phyloP scores from a whole-genome alignment of 2,113 vertebrate genomes.

The Chunga burmeisteri region DNA sequence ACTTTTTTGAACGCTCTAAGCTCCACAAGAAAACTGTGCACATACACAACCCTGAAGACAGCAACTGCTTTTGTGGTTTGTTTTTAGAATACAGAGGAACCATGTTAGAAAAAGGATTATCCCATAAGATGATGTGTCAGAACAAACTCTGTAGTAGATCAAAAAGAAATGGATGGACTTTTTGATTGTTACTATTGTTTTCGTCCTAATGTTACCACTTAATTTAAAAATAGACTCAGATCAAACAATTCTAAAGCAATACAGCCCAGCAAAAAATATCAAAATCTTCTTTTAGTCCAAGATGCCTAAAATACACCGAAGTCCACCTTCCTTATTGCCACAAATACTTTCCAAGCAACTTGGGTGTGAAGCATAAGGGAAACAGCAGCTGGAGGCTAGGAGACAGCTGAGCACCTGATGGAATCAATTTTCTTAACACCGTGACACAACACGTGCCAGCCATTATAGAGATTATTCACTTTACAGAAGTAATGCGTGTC shows the following conservation, averaged over 20 bases:
- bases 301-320: constrained; percentile 29
- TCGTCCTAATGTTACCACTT: not conserved
- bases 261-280: constrained; percentile 7
- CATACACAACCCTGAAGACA: not conserved
- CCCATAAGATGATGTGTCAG: not conserved
- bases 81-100: not conserved
- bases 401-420: constrained; percentile 42
- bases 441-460: not conserved
- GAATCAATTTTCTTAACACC: not conserved
- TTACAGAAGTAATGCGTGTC: not conserved
- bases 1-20: not conserved
- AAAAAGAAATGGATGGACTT: not conserved
- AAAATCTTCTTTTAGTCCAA: not conserved
- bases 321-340: constrained; percentile 10
- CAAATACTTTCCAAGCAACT: constrained; percentile 58
- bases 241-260: constrained; percentile 13
- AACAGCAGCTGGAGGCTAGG: constrained; percentile 47
- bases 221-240: constrained; percentile 24
- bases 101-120: not conserved
- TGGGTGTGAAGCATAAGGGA: not conserved
- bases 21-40: not conserved
- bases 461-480: not conserved
- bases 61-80: not conserved
- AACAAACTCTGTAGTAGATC: not conserved
- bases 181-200: not conserved